Base-by-base conservation (phyloP, 1,140 invertebrate genomes). In the Cydia pomonella region DNA sequence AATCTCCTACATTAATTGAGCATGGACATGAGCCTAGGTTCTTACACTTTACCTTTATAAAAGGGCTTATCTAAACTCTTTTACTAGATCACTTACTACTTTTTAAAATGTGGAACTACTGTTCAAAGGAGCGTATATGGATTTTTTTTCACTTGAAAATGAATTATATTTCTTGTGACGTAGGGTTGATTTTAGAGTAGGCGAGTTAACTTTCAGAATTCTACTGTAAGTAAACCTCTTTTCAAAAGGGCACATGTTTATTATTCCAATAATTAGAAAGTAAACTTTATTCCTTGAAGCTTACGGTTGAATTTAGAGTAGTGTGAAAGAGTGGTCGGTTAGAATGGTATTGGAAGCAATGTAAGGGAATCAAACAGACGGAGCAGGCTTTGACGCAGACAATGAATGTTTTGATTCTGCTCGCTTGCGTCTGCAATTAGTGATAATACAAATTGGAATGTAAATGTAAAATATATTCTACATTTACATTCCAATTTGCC, bases 371-470 rank as follows among this genome's bases (percentile, higher is more conserved):
- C 53, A 59, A 59, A 59, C 53, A 23, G 21, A 59, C 53, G 18
- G 53, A 59, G 53, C 53, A 23, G 53, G 53, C 21, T 59, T 59
- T 59, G 53, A 59, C 53, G 10, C 53, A 59, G 53, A 59, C 53
- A 59, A 59, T 59, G 53, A 59, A 59, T 59, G 53, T 59, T 59
- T 59, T 59, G 53, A 59, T 59, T 59, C 53, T 9, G 53, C 53
- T 59, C 53, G 6, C 53, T 59, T 59, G 53, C 18, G 53, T 59
- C 53, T 59, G 53, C 21, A 59, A 59, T 59, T 59, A 59, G 53
- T 59, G 53, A 23, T 50, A 50, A 18, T 59, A 59, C n/a, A n/a
- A n/a, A n/a, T n/a, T n/a, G n/a, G n/a, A n/a, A n/a, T n/a, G n/a
- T n/a, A n/a, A n/a, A n/a, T n/a, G n/a, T n/a, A n/a, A n/a, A n/a